phyloP scores from a whole-genome alignment of 2,113 vertebrate species.

The Oncorhynchus tshawytscha region DNA sequence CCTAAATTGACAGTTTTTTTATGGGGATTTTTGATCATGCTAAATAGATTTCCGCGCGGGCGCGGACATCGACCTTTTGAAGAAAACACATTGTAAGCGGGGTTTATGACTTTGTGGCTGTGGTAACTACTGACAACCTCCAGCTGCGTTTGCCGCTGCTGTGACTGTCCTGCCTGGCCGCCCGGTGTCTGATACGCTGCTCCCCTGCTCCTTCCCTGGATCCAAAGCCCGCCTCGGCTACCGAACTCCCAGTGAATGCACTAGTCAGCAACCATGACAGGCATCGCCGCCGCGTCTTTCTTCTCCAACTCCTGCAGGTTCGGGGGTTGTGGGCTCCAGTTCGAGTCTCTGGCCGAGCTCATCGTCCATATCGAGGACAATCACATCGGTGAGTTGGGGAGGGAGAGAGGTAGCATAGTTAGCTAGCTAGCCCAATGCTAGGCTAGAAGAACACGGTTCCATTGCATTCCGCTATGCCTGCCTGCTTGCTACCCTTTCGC shows the following conservation, averaged over 20 bases:
- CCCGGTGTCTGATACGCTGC: conserved; percentile 72
- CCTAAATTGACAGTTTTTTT: no score
- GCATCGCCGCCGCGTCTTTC: conserved; percentile 96
- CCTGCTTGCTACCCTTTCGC: not conserved
- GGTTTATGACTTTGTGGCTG: no score
- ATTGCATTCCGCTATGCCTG: conserved; percentile 10
- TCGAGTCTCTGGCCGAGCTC: conserved; percentile 90
- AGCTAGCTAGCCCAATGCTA: conserved; percentile 37
- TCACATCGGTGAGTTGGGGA: conserved; percentile 80
- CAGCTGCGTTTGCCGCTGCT: conserved; percentile 65
- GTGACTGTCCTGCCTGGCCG: conserved; percentile 62
- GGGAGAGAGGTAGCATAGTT: conserved; percentile 25
- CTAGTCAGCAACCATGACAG: conserved; percentile 82
- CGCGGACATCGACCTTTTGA: no score
- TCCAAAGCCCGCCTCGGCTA: conserved; percentile 54
- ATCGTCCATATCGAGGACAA: conserved; percentile 97
- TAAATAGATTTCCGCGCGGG: no score
- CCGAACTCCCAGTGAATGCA: conserved; percentile 62
- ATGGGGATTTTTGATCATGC: no score
- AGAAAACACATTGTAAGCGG: no score
- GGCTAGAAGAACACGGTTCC: conserved; percentile 20
- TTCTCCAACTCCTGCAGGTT: conserved; percentile 96
- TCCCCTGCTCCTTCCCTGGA: conserved; percentile 61
- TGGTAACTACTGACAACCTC: no score
- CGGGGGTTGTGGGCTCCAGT: conserved; percentile 93